phyloP scores from a whole-genome alignment of 2,888 invertebrate species.

The Lydus trimaculatus region DNA sequence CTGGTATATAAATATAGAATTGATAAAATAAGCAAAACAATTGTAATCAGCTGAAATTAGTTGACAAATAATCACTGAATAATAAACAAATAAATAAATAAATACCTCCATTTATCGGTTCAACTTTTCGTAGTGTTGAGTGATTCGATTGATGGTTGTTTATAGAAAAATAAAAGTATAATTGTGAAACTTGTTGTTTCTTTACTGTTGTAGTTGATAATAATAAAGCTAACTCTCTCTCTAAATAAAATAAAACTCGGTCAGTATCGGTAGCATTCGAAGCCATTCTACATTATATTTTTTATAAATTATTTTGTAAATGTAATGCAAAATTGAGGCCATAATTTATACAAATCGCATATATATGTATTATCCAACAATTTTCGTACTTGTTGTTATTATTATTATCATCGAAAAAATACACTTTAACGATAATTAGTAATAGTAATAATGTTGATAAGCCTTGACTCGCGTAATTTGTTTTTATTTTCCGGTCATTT shows the following conservation, averaged over 20 bases:
- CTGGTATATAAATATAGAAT: conserved; percentile 36
- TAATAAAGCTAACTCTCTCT: conserved; percentile 9
- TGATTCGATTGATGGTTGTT: no score
- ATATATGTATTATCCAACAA: no score
- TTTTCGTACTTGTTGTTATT: no score
- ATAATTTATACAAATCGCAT: no score
- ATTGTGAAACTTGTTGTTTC: neutral
- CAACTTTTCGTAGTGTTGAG: neutral
- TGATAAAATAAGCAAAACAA: conserved; percentile 20
- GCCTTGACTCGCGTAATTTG: no score
- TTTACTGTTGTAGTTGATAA: neutral
- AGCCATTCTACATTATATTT: neutral
- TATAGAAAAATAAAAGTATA: no score
- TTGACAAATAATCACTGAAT: conserved; percentile 15
- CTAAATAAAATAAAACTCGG: conserved; percentile 21
- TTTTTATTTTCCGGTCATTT: no score
- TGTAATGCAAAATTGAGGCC: neutral
- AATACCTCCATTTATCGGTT: neutral
- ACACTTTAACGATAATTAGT: no score
- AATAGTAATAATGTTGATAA: no score
- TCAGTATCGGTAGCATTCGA: conserved; percentile 21
- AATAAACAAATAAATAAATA: neutral
- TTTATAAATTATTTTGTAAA: neutral
- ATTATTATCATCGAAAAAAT: no score
- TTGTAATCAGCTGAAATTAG: conserved; percentile 20